Base-by-base conservation (phyloP, 2,888 invertebrate genomes). In the Cheilosia vernalis region DNA sequence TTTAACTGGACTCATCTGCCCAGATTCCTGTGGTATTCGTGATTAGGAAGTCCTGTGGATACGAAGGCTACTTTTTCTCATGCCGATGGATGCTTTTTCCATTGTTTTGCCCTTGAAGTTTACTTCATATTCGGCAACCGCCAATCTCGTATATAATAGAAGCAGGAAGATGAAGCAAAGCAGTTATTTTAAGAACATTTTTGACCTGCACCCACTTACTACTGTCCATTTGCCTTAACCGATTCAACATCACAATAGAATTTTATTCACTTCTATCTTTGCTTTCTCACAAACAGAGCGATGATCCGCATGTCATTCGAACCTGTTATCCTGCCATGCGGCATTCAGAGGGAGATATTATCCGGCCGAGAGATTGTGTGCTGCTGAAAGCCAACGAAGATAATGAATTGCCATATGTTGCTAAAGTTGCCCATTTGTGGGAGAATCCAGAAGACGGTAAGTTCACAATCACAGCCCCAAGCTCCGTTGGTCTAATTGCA, bases 341-440 rank as follows among this genome's bases (percentile, higher is more conserved):
- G 88, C 99, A 99, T 93, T 93, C 93, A 58, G 96, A 96, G 92
- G 98, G 98, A 69, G 96, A 98, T 91, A 94, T 96, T 82, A 95
- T 99, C 88, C 93, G 95, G 91, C 96, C 97, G 42, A 94, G 96
- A 70, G 98, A 99, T 93, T 98, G 98, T 92, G 97, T 99, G 73
- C 94, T 99, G 79, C 93, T 99, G 87, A 96, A 97, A 88, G 97
- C 98, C 55, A 97, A 97, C 67, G 94, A 93, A 90, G 95, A 94
- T 89, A 96, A 95, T 88, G 97, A 98, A 90, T 94, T 98, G 88
- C 99, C 99, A 27, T 99, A 96, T 92, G 97, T 99, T 67, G 99
- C 98, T 63, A 96, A 98, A 93, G 96, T 99, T 87, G 97, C 97
- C 69, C 96, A 97, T 79, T 94, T 99, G 40, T 99, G 98, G 98